A percentile compares a stretch with the other conserved stretches of the same genome.
phyloP scores from a whole-genome alignment of 2,797 vertebrate genomes.

The Austrolebias charrua region DNA sequence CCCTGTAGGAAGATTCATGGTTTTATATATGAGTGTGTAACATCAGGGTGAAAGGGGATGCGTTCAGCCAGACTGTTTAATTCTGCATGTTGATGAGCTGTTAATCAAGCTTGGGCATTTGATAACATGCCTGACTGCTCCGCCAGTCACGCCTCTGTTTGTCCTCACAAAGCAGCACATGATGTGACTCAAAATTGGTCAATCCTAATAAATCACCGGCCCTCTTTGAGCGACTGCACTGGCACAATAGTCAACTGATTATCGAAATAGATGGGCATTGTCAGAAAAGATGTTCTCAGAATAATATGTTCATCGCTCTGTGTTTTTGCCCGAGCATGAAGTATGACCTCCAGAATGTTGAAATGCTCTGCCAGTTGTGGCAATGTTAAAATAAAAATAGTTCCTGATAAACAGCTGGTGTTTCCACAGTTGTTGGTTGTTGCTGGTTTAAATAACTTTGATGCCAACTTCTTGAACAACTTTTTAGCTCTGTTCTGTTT shows the following conservation, averaged over 20 bases:
- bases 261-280: constrained; percentile 75
- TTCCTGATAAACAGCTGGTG: constrained; percentile 46
- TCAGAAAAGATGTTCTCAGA: constrained; percentile 67
- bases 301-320: constrained; percentile 69
- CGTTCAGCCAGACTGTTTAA: constrained; percentile 65
- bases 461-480: constrained; percentile 37
- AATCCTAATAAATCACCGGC: constrained; percentile 72
- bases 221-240: constrained; percentile 51
- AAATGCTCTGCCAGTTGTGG: constrained; percentile 45
- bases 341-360: constrained; percentile 61
- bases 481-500: constrained; percentile 11
- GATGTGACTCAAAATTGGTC: constrained; percentile 73
- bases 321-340: constrained; percentile 51
- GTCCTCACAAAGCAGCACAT: constrained; percentile 65
- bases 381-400: constrained; percentile 32
- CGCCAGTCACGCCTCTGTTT: constrained; percentile 71
- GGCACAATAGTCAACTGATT: constrained; percentile 65
- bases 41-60: constrained; percentile 46
- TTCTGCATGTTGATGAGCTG: constrained; percentile 72
- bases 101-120: constrained; percentile 72
- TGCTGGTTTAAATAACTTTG: constrained; percentile 47
- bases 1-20: constrained; percentile 41
- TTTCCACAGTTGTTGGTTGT: constrained; percentile 56
- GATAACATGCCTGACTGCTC: constrained; percentile 75
- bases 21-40: constrained; percentile 58